Percentiles rank a stretch among this genome's conserved stretches.
Evolutionary conservation across 1,140 invertebrate genomes (phyloP).

Genomic region (Zaprionus davidi): DNA sequence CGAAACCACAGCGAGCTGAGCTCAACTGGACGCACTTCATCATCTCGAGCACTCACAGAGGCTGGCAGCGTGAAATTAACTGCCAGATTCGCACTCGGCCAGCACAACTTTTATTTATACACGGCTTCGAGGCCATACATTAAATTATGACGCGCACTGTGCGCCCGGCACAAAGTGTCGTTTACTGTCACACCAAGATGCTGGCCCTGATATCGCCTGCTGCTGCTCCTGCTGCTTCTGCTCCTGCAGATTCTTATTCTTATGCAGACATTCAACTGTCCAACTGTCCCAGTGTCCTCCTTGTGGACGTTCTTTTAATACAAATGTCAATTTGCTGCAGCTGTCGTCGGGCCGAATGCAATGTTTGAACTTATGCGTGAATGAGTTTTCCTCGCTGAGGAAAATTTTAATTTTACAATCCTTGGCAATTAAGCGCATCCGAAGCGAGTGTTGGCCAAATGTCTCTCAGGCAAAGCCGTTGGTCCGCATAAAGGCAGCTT

Average conservation of each 20-base stretch:
- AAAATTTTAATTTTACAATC: slow-evolving; percentile 67
- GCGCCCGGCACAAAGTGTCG: slow-evolving; percentile 58
- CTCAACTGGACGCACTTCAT: slow-evolving; percentile 65
- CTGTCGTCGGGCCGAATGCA: slow-evolving; percentile 67
- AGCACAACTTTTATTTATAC: slow-evolving; percentile 75
- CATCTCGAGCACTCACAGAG: slow-evolving; percentile 69
- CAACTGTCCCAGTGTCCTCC: not conserved
- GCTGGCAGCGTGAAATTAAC: slow-evolving; percentile 81
- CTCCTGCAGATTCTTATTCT: slow-evolving; percentile 38
- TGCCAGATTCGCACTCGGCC: slow-evolving; percentile 62
- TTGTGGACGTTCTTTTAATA: slow-evolving; percentile 27
- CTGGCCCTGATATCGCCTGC: slow-evolving; percentile 2
- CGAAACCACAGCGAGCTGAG: not conserved
- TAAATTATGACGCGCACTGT: slow-evolving; percentile 67
- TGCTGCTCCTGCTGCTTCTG: slow-evolving; percentile 29
- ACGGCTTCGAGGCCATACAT: slow-evolving; percentile 61
- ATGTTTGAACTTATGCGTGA: slow-evolving; percentile 68
- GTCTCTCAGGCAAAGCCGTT: slow-evolving; percentile 21
- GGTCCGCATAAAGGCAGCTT: slow-evolving; percentile 49
- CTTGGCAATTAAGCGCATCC: slow-evolving; percentile 64
- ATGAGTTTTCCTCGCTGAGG: slow-evolving; percentile 32
- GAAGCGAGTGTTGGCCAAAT: slow-evolving; percentile 53
- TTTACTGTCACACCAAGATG: slow-evolving; percentile 66
- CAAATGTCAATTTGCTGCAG: slow-evolving; percentile 77
- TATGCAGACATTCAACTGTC: slow-evolving; percentile 8